Evolutionary conservation across 2,888 invertebrate genomes (phyloP).

Genomic region (Branchellion lobata): DNA sequence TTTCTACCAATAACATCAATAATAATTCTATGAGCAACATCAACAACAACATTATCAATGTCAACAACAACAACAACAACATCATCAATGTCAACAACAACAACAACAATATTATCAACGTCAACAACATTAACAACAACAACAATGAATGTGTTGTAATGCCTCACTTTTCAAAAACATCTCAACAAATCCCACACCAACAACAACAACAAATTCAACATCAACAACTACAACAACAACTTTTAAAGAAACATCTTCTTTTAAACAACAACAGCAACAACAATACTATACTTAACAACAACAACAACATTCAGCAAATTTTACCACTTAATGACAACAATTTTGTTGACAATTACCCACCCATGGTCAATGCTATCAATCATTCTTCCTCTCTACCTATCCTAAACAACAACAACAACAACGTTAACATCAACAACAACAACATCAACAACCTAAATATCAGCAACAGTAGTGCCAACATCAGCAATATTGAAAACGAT

Average conservation of each 20-base stretch:
- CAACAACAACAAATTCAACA: not conserved
- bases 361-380: not conserved
- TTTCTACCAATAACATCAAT: not conserved
- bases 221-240: slow-evolving; percentile 34
- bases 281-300: not conserved
- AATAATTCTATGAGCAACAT: not conserved
- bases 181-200: slow-evolving; percentile 27
- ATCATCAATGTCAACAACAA: slow-evolving; percentile 17
- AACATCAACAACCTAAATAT: not conserved
- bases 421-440: not conserved
- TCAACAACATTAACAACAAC: too few relatives aligned
- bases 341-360: not conserved
- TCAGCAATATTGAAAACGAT: not conserved
- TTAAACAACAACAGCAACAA: not conserved
- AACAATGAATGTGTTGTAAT: too few relatives aligned
- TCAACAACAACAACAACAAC: slow-evolving; percentile 36
- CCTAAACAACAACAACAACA: not conserved
- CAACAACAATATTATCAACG: too few relatives aligned
- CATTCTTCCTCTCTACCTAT: too few relatives aligned
- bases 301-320: not conserved
- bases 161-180: too few relatives aligned
- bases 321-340: not conserved
- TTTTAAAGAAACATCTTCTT: not conserved
- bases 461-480: not conserved
- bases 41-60: not conserved